Percentiles rank a stretch among this genome's conserved stretches.
These are phyloP conservation scores for Homarus gammarus DNA, from an alignment of 2,888 invertebrate species.

Conservation along the genomic window DNA sequence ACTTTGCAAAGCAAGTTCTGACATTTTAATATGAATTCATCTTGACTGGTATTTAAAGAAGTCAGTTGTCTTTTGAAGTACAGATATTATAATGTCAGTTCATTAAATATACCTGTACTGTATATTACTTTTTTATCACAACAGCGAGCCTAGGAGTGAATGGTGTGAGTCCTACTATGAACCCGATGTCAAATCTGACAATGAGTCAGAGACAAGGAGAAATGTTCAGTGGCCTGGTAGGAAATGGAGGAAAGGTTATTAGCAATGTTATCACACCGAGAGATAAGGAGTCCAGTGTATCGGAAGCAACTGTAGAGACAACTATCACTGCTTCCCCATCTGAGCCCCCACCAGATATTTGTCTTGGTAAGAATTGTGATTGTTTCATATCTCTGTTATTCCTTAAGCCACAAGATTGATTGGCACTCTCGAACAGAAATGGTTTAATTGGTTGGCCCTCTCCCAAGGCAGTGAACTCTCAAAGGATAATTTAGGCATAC, in stretches of 20 bases:
- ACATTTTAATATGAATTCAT: neutral
- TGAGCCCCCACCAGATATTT: slow-evolving; percentile 80
- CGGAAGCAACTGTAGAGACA: slow-evolving; percentile 84
- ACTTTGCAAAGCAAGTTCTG: too few relatives aligned
- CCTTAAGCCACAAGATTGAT: too few relatives aligned
- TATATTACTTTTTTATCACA: slow-evolving; percentile 61
- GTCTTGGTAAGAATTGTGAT: slow-evolving; percentile 47
- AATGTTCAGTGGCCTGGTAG: slow-evolving; percentile 44
- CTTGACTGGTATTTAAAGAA: too few relatives aligned
- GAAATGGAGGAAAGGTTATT: slow-evolving; percentile 58
- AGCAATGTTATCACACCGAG: slow-evolving; percentile 77
- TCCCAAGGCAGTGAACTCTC: too few relatives aligned
- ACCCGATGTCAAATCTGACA: slow-evolving; percentile 78
- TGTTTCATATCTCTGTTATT: neutral
- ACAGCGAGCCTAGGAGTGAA: slow-evolving; percentile 80
- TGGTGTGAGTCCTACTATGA: slow-evolving; percentile 82
- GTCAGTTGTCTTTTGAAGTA: too few relatives aligned
- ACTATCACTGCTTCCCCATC: slow-evolving; percentile 83
- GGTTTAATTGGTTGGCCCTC: too few relatives aligned
- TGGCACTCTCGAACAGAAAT: too few relatives aligned
- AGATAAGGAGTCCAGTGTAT: slow-evolving; percentile 78
- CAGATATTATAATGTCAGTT: too few relatives aligned
- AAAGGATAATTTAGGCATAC: too few relatives aligned
- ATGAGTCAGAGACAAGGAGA: slow-evolving; percentile 44
- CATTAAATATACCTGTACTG: neutral